phyloP scores from a whole-genome alignment of 1,140 invertebrate genomes.

The Tetragonula clypearis region DNA sequence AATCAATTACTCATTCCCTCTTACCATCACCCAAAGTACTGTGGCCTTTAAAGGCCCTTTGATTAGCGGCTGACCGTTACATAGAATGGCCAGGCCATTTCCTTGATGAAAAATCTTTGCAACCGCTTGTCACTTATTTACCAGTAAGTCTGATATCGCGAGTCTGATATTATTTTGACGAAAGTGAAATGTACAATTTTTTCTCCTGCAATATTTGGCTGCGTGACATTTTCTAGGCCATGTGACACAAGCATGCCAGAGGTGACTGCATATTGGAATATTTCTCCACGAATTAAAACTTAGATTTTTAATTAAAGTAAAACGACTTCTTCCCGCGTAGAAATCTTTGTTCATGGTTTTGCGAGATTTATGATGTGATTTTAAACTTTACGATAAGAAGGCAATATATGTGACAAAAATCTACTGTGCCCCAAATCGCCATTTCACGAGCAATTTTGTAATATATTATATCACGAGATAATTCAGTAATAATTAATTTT shows the following conservation, averaged over 20 bases:
- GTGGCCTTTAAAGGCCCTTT: constrained; percentile 23
- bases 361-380: not conserved
- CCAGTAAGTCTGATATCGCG: not conserved
- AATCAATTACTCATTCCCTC: constrained; percentile 54
- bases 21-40: not conserved
- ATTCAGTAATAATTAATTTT: not conserved
- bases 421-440: too few relatives aligned
- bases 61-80: constrained; percentile 5
- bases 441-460: not conserved
- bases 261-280: not conserved
- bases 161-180: not conserved
- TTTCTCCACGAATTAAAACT: not conserved
- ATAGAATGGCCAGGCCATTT: constrained; percentile 15
- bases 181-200: not conserved
- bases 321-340: not conserved
- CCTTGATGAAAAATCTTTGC: constrained; percentile 28
- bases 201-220: not conserved
- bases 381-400: not conserved
- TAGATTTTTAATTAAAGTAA: not conserved
- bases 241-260: not conserved
- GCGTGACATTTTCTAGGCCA: not conserved
- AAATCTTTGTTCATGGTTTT: not conserved
- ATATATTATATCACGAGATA: not conserved
- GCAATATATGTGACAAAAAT: not conserved
- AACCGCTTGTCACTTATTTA: not conserved